A percentile compares a stretch with the other conserved stretches of the same genome.
Evolutionary conservation across 2,888 invertebrate genomes (phyloP).

Genomic region (Digitonthophagus gazella): DNA sequence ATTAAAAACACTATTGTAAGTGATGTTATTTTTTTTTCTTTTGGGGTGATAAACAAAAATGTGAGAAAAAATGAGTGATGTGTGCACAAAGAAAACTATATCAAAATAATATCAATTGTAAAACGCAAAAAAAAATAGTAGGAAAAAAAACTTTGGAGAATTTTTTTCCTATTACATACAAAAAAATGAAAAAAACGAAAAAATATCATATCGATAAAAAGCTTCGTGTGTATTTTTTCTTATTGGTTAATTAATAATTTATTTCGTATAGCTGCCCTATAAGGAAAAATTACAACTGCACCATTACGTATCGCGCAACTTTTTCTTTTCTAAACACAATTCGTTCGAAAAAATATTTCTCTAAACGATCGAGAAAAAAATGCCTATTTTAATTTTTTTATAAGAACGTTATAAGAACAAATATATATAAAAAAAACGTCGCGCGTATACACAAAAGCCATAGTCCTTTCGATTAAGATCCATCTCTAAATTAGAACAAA

Average conservation of each 20-base stretch:
- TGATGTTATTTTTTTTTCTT: background rate
- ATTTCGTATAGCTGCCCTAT: constrained; percentile 11
- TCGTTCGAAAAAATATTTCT: no score
- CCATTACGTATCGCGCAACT: background rate
- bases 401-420: background rate
- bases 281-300: background rate
- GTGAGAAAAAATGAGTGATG: constrained; percentile 31
- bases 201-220: constrained; percentile 16
- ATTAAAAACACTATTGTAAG: constrained; percentile 4
- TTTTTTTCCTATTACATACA: no score
- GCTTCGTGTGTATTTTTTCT: background rate
- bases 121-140: constrained; percentile 1
- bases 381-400: background rate
- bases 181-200: constrained; percentile 26
- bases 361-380: no score
- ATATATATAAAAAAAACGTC: background rate
- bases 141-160: constrained; percentile 3
- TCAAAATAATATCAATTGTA: constrained; percentile 31
- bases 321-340: no score
- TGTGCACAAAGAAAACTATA: constrained; percentile 2
- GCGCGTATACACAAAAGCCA: constrained; percentile 3
- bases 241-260: constrained; percentile 2
- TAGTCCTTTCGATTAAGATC: background rate
- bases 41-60: constrained; percentile 15
- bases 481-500: background rate